phyloP scores from a whole-genome alignment of 1,140 invertebrate genomes.

The Sarcophaga bullata region DNA sequence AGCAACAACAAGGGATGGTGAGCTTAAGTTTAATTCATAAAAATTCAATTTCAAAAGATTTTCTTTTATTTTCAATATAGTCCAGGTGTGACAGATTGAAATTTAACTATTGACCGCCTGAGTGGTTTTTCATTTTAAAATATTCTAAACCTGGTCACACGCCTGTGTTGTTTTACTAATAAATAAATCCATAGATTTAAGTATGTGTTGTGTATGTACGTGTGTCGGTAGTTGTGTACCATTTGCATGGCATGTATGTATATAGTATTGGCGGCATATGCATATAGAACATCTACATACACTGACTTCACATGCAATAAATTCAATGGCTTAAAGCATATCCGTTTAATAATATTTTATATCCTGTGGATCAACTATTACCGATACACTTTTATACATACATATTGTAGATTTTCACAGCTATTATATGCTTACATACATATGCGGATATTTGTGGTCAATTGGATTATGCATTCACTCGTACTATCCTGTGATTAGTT shows the following conservation, averaged over 20 bases:
- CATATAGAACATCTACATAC: too few relatives aligned
- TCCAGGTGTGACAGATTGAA: background rate
- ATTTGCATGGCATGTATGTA: background rate
- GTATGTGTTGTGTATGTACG: background rate
- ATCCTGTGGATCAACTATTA: background rate
- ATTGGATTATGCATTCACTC: background rate
- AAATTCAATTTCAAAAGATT: too few relatives aligned
- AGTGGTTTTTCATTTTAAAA: background rate
- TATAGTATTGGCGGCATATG: background rate
- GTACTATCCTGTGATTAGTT: background rate
- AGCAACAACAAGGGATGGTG: too few relatives aligned
- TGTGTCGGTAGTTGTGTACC: background rate
- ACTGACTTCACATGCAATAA: background rate
- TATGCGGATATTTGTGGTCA: background rate
- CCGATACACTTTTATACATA: too few relatives aligned
- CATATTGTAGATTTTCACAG: too few relatives aligned
- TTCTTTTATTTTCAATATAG: too few relatives aligned
- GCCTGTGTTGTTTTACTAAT: too few relatives aligned
- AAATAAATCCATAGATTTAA: too few relatives aligned
- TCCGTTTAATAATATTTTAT: conserved; percentile 4
- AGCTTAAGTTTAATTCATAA: too few relatives aligned
- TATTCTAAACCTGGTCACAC: too few relatives aligned
- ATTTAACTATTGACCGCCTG: background rate
- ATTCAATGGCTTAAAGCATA: background rate
- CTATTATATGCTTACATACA: too few relatives aligned